Conservation (phyloP, 2,888 invertebrate genomes). For the Zelleria hepariella region DNA sequence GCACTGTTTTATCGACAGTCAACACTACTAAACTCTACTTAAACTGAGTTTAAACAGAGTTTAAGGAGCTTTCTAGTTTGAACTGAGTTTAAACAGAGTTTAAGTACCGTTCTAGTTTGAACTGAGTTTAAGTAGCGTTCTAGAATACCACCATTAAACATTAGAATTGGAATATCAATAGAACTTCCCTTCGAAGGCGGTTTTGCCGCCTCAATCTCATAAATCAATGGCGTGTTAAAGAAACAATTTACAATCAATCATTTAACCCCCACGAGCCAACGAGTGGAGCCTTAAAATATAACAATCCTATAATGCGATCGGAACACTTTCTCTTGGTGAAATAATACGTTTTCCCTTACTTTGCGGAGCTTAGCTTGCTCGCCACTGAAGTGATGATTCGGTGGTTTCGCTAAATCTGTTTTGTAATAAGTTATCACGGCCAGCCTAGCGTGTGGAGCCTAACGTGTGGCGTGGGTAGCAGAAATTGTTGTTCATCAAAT, state of each 20-base stretch:
- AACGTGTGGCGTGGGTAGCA: not conserved
- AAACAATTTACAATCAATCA: not conserved
- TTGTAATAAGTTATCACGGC: not conserved
- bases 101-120: too few species aligned
- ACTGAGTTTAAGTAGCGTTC: too few species aligned
- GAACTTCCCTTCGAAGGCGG: too few species aligned
- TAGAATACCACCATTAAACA: too few species aligned
- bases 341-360: conserved; percentile 16
- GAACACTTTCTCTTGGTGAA: conserved; percentile 8
- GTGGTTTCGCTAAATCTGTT: not conserved
- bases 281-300: not conserved
- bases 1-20: too few species aligned
- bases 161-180: too few species aligned
- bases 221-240: not conserved
- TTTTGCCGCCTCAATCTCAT: too few species aligned
- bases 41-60: too few species aligned
- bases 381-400: not conserved
- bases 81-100: too few species aligned
- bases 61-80: too few species aligned
- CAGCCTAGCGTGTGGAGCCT: not conserved
- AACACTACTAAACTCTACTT: too few species aligned
- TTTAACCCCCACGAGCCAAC: not conserved
- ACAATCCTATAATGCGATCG: not conserved
- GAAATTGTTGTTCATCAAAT: not conserved
- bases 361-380: conserved; percentile 2